These are phyloP conservation scores for Conops quadrifasciatus DNA, from an alignment of 2,888 invertebrate species.

Conservation along the genomic window DNA sequence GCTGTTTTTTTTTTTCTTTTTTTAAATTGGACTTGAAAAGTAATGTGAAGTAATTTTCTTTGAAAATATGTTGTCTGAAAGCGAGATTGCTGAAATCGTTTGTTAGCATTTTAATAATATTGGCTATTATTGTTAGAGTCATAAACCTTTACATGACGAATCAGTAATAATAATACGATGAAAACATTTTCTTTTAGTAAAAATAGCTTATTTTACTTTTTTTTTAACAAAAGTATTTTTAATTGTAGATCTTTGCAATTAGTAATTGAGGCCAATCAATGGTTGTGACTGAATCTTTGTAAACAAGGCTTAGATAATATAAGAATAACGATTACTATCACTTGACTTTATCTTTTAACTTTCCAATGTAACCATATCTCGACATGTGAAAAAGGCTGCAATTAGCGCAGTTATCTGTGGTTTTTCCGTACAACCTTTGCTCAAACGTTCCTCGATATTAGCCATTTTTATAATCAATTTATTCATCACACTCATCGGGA, in stretches of 20 bases:
- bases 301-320: background rate
- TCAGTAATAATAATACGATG: background rate
- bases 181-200: background rate
- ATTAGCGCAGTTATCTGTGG: conserved; percentile 90
- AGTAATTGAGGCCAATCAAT: too few relatives aligned
- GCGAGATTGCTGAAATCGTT: too few relatives aligned
- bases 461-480: conserved; percentile 86
- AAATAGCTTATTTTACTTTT: too few relatives aligned
- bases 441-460: conserved; percentile 85
- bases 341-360: conserved; percentile 42
- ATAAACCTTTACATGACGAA: too few relatives aligned
- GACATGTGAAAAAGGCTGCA: conserved; percentile 83
- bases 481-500: conserved; percentile 81
- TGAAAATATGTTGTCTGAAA: too few relatives aligned
- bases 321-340: background rate
- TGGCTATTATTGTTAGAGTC: too few relatives aligned
- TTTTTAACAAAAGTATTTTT: background rate
- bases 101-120: too few relatives aligned
- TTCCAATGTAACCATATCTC: conserved; percentile 67
- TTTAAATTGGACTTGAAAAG: too few relatives aligned
- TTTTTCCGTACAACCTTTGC: conserved; percentile 88
- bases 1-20: too few relatives aligned
- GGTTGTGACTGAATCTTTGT: background rate
- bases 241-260: too few relatives aligned
- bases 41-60: too few relatives aligned